Evolutionary conservation across 2,888 invertebrate species (phyloP).

Genomic region (Cecidostiba fungosa): DNA sequence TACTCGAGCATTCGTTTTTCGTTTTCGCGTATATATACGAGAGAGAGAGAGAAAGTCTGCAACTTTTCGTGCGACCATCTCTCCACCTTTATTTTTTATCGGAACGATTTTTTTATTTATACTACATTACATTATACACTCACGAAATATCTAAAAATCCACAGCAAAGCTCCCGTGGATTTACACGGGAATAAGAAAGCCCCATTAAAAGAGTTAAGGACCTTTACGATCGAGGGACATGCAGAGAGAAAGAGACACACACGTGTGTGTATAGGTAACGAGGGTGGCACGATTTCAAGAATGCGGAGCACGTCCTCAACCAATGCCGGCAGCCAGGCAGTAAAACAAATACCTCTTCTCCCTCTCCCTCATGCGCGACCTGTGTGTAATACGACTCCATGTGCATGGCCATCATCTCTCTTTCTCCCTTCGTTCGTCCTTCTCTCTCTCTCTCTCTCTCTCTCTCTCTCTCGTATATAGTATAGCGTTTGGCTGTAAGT

Average conservation of each 20-base stretch:
- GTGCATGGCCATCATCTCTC: constrained; percentile 29
- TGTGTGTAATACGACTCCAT: constrained; percentile 51
- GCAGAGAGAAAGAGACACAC: constrained; percentile 4
- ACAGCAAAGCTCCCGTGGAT: constrained; percentile 33
- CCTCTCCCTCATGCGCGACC: constrained; percentile 11
- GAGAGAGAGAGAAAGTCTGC: constrained; percentile 16
- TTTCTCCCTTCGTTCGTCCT: constrained; percentile 18
- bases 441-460: background rate
- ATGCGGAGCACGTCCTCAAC: constrained; percentile 80
- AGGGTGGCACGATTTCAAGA: constrained; percentile 79
- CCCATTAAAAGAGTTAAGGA: constrained; percentile 75
- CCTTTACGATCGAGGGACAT: constrained; percentile 69
- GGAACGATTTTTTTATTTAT: too few species aligned
- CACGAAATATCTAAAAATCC: background rate
- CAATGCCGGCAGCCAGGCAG: constrained; percentile 79
- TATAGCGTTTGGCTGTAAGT: background rate
- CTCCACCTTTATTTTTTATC: too few species aligned
- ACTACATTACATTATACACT: background rate
- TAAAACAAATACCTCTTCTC: constrained; percentile 80
- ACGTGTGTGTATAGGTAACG: constrained; percentile 72
- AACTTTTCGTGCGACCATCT: constrained; percentile 56
- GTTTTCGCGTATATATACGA: constrained; percentile 6
- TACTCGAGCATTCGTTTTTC: constrained; percentile 67
- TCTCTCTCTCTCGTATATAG: constrained; percentile 6
- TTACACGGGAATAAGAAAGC: constrained; percentile 55